Evolutionary conservation across 2,888 invertebrate species (phyloP), one percentile per base, ranked within the genome.

Genomic region (Oxystoma pomonae): DNA sequence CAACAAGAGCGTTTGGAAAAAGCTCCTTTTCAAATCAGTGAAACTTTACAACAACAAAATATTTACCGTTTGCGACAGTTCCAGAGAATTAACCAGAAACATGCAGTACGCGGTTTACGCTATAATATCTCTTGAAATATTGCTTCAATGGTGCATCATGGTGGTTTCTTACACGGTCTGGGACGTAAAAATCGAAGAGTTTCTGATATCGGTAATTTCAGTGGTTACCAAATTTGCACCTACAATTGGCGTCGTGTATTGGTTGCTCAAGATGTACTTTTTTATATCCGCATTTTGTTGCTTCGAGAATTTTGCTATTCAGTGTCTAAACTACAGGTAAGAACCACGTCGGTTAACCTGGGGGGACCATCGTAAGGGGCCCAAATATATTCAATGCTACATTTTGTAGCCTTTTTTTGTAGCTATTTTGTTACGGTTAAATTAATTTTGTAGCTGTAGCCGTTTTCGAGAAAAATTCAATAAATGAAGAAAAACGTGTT

Each of bases 281-380:
- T 74, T 77, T 0, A 72, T 73, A 2, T 66, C 61, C 5, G 77
- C 74, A 53, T 71, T 80, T 21, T 77, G 72, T 1, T 81, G 81
- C 65, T 80, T 78, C 61, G 80, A 80, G 68, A 79, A 77, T 57
- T 69, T 77, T 1, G 71, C 76, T 1, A 72, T 75, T 1, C 74
- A 69, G 55, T 71, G 71, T 19, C 65, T 81, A 52, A 70, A 76
- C 60, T 80, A 77, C 35, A 35, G 35, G 35, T 59, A 69, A 70
- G 35, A 7, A 35, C 35, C 35, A n/a, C n/a, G n/a, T n/a, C n/a
- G n/a, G n/a, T n/a, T n/a, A n/a, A n/a, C n/a, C n/a, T n/a, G n/a
- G n/a, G n/a, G n/a, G n/a, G n/a, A n/a, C n/a, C n/a, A n/a, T n/a
- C n/a, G n/a, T n/a, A n/a, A n/a, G n/a, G n/a, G n/a, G n/a, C n/a